phyloP scores from a whole-genome alignment of 2,888 invertebrate genomes.

The Eristalis arbustorum region DNA sequence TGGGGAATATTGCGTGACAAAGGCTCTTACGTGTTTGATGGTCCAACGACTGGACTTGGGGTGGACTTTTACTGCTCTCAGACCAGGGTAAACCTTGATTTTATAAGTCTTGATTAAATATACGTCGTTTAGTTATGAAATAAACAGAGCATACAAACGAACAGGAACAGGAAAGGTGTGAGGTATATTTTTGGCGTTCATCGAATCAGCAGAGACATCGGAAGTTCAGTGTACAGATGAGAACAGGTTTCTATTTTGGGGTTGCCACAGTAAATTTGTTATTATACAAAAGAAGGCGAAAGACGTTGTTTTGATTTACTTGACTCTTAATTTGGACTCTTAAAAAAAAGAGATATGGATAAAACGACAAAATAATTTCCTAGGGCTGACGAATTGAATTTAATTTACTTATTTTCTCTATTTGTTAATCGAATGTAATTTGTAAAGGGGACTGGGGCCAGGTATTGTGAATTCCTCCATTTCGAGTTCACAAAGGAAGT shows the following conservation, averaged over 20 bases:
- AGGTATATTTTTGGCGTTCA: not conserved
- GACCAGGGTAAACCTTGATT: not conserved
- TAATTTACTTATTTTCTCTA: too few species aligned
- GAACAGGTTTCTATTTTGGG: not conserved
- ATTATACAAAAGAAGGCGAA: too few species aligned
- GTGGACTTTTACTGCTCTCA: not conserved
- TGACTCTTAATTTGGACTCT: not conserved
- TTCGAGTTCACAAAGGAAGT: too few species aligned
- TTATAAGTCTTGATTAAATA: not conserved
- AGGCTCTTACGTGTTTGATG: not conserved
- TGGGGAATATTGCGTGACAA: slow-evolving; percentile 1
- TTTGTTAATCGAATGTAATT: too few species aligned
- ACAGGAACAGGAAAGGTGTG: not conserved
- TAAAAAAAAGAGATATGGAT: too few species aligned
- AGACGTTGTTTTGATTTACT: not conserved
- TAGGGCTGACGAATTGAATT: too few species aligned
- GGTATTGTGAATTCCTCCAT: too few species aligned
- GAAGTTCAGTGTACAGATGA: not conserved
- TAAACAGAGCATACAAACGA: not conserved
- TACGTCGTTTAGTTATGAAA: not conserved
- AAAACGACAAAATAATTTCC: too few species aligned
- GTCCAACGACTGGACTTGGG: not conserved
- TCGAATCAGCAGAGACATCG: not conserved
- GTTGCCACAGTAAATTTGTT: not conserved
- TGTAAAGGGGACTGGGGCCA: too few species aligned